These are phyloP conservation scores for Stylophora pistillata DNA, from an alignment of 64 coral and sea anemone genomes.

Conservation along the genomic window DNA sequence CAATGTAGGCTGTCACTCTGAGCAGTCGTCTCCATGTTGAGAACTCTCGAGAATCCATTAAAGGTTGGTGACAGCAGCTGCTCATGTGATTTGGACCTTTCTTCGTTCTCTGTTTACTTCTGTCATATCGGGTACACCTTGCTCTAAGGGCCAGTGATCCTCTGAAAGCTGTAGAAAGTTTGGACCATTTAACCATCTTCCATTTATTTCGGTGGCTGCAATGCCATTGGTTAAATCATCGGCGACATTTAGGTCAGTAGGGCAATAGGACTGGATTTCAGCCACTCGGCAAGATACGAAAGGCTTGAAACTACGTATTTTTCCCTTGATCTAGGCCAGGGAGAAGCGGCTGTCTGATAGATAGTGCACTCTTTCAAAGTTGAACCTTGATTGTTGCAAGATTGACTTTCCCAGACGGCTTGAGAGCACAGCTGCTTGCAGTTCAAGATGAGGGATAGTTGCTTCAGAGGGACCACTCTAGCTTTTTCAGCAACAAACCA, in stretches of 20 bases:
- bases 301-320: conserved; percentile 23
- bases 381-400: neutral
- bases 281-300: conserved; percentile 35
- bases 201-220: conserved; percentile 12
- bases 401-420: neutral
- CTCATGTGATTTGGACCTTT: conserved; percentile 27
- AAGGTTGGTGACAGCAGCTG: neutral
- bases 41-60: conserved; percentile 16
- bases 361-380: conserved; percentile 22
- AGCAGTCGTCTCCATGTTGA: conserved; percentile 48
- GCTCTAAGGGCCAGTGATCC: conserved; percentile 37
- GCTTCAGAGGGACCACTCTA: conserved; percentile 29
- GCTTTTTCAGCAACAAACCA: conserved; percentile 42
- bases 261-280: conserved; percentile 58
- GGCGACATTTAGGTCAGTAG: conserved; percentile 34
- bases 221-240: conserved; percentile 58
- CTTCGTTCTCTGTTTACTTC: conserved; percentile 46
- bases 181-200: conserved; percentile 54
- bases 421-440: conserved; percentile 56
- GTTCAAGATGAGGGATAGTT: conserved; percentile 38
- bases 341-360: conserved; percentile 45
- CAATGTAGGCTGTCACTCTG: conserved; percentile 37
- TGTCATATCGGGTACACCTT: neutral
- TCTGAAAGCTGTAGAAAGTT: conserved; percentile 21
- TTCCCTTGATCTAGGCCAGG: conserved; percentile 15